These are phyloP conservation scores for Rhea pennata DNA, from an alignment of 2,113 vertebrate species.

Conservation along the genomic window DNA sequence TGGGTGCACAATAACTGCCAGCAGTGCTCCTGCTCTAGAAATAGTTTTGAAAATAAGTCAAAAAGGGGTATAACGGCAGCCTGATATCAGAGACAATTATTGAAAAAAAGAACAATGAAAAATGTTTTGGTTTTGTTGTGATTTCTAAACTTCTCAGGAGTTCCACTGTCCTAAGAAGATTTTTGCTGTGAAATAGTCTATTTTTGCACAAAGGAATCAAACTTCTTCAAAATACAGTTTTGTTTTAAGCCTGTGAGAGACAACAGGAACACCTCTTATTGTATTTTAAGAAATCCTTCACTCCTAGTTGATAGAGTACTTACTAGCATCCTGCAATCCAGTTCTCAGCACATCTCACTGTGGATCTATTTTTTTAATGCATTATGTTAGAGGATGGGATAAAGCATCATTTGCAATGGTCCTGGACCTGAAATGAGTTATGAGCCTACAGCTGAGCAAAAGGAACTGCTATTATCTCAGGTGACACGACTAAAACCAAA, in stretches of 20 bases:
- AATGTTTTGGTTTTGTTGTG: neutral
- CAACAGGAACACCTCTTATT: neutral
- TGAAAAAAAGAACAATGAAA: neutral
- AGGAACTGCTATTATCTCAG: neutral
- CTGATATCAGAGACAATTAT: neutral
- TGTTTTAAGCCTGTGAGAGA: neutral
- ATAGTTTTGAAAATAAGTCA: neutral
- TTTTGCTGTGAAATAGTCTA: neutral
- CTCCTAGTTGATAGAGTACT: neutral
- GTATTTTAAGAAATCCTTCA: neutral
- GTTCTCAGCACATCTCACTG: neutral
- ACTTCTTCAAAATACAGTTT: neutral
- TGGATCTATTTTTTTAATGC: neutral
- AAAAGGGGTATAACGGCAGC: neutral
- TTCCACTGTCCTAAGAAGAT: neutral
- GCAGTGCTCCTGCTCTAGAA: neutral
- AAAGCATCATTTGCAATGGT: neutral
- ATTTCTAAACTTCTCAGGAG: neutral
- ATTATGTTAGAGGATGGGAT: neutral
- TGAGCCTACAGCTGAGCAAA: neutral
- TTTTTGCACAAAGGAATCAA: neutral
- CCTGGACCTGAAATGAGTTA: neutral
- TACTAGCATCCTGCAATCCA: neutral
- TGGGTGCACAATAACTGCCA: neutral
- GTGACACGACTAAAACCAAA: neutral